Percentiles rank a stretch among this genome's conserved stretches.
Conservation (phyloP, 2,113 vertebrate species). For the Cromileptes altivelis region DNA sequence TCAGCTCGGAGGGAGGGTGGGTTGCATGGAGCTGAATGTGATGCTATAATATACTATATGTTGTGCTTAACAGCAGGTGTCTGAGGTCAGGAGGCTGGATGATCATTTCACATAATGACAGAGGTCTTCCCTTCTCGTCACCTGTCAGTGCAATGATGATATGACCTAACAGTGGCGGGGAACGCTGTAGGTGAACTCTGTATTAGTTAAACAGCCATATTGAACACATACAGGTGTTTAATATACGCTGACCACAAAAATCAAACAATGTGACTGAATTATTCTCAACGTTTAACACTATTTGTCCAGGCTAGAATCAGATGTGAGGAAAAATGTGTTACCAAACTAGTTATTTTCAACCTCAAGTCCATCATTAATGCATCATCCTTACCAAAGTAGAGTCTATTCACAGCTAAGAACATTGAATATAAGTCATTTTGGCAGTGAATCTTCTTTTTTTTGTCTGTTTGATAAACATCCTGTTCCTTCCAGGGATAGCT, state of each 20-base stretch:
- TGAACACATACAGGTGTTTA: not conserved
- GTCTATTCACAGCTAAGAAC: not conserved
- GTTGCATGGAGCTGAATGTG: constrained; percentile 2
- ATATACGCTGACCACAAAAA: not conserved
- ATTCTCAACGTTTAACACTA: not conserved
- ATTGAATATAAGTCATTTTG: constrained; percentile 6
- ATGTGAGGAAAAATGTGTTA: not conserved
- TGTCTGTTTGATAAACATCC: constrained; percentile 37
- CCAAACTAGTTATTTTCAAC: not conserved
- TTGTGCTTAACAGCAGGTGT: constrained; percentile 19
- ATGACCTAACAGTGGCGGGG: constrained; percentile 41
- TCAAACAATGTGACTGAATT: not conserved
- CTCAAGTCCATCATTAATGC: not conserved
- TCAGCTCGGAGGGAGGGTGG: constrained; percentile 4
- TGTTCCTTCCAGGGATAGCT: constrained; percentile 34
- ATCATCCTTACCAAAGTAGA: not conserved
- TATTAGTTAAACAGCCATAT: not conserved
- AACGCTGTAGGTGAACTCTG: not conserved
- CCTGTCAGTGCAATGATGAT: constrained; percentile 30
- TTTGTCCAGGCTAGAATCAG: not conserved
- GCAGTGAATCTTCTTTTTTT: not conserved
- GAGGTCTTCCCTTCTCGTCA: constrained; percentile 38
- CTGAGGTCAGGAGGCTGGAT: constrained; percentile 43
- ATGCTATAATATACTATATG: constrained; percentile 5
- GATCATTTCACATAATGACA: constrained; percentile 57